Percentiles rank a stretch among this genome's conserved stretches.
Evolutionary conservation across 2,797 vertebrate genomes (phyloP).

Genomic region (Masticophis lateralis): DNA sequence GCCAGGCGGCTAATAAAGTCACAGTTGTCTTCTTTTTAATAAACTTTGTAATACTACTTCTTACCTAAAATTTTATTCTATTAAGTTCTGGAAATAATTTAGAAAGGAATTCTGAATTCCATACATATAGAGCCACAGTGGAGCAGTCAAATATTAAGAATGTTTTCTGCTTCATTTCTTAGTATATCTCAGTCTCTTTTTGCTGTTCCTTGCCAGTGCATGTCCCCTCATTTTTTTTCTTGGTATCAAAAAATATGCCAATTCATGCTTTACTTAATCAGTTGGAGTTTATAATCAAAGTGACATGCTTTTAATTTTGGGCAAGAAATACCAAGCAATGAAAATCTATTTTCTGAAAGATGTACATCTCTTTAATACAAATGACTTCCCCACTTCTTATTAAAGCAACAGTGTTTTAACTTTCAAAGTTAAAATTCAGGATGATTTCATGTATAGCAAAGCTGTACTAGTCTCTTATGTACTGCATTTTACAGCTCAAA

Average conservation of each 20-base stretch:
- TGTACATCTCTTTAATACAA: not conserved
- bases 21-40: conserved; percentile 38
- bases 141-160: conserved; percentile 15
- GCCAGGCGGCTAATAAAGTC: conserved; percentile 22
- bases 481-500: conserved; percentile 33
- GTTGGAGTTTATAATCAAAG: not conserved
- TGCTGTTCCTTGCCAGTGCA: not conserved
- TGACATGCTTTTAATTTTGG: conserved; percentile 5
- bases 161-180: not conserved
- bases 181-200: not conserved
- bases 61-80: conserved; percentile 26
- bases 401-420: conserved; percentile 22
- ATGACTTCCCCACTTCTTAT: conserved; percentile 26
- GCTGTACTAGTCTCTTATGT: conserved; percentile 13
- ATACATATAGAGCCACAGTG: not conserved
- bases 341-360: conserved; percentile 8
- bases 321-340: conserved; percentile 7
- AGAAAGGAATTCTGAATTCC: not conserved
- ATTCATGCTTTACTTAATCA: conserved; percentile 31
- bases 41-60: conserved; percentile 5
- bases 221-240: not conserved
- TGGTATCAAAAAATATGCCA: conserved; percentile 20
- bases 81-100: conserved; percentile 28
- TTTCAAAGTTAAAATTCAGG: not conserved
- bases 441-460: conserved; percentile 5